phyloP scores from a whole-genome alignment of 2,797 vertebrate genomes.

The Sebastes goodei region DNA sequence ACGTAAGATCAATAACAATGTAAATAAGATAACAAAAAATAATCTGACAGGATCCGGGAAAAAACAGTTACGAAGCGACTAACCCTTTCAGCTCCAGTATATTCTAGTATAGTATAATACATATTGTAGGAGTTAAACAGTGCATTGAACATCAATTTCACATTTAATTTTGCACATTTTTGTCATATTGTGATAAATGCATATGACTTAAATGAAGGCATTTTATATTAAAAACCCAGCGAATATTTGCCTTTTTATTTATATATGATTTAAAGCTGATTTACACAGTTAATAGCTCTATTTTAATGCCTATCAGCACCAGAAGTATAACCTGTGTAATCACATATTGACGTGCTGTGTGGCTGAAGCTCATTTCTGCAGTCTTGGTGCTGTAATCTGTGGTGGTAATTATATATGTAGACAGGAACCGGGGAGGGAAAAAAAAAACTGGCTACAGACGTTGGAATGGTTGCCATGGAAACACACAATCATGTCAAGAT shows the following conservation, averaged over 20 bases:
- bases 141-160: not conserved
- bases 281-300: not conserved
- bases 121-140: not conserved
- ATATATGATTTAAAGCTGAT: not conserved
- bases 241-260: not conserved
- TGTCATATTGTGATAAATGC: not conserved
- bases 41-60: no score
- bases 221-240: not conserved
- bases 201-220: not conserved
- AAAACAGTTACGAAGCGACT: not conserved
- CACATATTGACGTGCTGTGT: not conserved
- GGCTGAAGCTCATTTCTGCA: slow-evolving; percentile 38
- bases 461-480: slow-evolving; percentile 82
- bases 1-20: no score
- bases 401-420: slow-evolving; percentile 74
- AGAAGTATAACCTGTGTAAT: not conserved
- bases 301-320: not conserved
- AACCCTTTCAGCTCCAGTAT: not conserved
- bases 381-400: slow-evolving; percentile 44
- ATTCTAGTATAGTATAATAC: not conserved
- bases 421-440: slow-evolving; percentile 67
- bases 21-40: no score
- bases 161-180: not conserved
- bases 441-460: slow-evolving; percentile 70
- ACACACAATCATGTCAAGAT: slow-evolving; percentile 75